These are phyloP conservation scores for Melanotaenia pygmaea DNA, from an alignment of 2,797 vertebrate species.

Conservation along the genomic window DNA sequence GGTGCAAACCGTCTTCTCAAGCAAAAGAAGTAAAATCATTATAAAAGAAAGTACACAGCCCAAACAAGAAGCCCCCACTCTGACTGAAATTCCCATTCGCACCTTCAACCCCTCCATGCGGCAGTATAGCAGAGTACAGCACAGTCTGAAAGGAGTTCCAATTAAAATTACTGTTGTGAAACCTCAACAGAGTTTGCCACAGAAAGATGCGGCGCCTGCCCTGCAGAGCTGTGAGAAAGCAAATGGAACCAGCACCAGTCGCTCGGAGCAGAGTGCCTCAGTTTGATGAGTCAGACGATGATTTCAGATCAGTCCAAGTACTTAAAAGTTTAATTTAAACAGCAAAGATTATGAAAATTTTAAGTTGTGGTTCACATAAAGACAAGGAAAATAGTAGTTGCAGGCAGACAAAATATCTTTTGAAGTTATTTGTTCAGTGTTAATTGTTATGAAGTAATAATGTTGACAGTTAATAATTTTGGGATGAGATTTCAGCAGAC, in stretches of 20 bases:
- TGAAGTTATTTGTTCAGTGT: background rate
- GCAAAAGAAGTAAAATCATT: constrained; percentile 83
- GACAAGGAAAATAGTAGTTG: background rate
- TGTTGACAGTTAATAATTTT: background rate
- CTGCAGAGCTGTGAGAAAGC: constrained; percentile 81
- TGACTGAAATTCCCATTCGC: constrained; percentile 76
- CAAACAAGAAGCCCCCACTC: constrained; percentile 59
- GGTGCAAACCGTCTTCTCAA: constrained; percentile 72
- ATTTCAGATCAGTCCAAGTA: constrained; percentile 80
- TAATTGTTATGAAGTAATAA: background rate
- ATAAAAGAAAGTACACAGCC: constrained; percentile 73
- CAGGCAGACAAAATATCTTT: background rate
- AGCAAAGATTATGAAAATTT: background rate
- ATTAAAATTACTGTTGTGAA: constrained; percentile 81
- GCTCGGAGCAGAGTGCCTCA: constrained; percentile 84
- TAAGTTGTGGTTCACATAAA: constrained; percentile 5
- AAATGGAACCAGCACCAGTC: constrained; percentile 81
- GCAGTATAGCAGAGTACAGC: constrained; percentile 86
- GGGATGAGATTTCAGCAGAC: background rate
- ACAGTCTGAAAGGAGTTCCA: constrained; percentile 71
- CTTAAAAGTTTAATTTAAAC: background rate
- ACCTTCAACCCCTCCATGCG: constrained; percentile 85
- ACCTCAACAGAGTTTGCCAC: constrained; percentile 58
- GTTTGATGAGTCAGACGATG: constrained; percentile 76
- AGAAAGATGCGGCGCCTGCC: constrained; percentile 80